Evolutionary conservation across 2,797 vertebrate genomes (phyloP).

Genomic region (Vireo griseus): DNA sequence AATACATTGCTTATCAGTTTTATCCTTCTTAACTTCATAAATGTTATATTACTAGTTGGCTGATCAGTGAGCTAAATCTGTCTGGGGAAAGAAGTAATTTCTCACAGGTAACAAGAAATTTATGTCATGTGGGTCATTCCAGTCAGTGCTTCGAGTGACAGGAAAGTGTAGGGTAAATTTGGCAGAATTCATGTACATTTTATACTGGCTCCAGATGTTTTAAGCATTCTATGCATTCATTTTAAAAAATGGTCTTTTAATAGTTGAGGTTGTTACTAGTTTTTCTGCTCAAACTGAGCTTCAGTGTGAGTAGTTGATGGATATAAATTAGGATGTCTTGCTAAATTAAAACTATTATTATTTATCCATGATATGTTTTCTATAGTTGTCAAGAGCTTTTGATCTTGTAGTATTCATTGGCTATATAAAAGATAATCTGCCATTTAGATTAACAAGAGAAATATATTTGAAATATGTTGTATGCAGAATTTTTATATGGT

Average conservation of each 20-base stretch:
- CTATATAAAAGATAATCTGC: background rate
- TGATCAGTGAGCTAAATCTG: background rate
- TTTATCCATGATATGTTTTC: background rate
- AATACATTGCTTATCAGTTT: background rate
- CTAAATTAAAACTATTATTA: background rate
- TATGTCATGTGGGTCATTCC: background rate
- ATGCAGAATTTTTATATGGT: background rate
- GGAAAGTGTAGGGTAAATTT: background rate
- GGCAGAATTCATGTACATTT: conserved; percentile 16
- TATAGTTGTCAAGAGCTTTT: background rate
- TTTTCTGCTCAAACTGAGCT: background rate
- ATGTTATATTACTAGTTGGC: background rate
- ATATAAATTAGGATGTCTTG: background rate
- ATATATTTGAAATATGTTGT: background rate
- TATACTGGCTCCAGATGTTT: conserved; percentile 11
- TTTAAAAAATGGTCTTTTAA: background rate
- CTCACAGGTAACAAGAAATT: conserved; percentile 25
- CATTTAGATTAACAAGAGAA: background rate
- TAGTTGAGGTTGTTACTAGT: background rate
- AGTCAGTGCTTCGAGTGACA: background rate
- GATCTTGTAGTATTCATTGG: background rate
- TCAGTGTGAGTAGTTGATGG: background rate
- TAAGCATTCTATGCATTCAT: background rate
- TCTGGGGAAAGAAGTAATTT: background rate
- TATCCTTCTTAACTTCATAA: background rate